Evolutionary conservation across 1,140 invertebrate genomes (phyloP), one percentile per base, ranked within the genome.

Genomic region (Scaptomyza montana): DNA sequence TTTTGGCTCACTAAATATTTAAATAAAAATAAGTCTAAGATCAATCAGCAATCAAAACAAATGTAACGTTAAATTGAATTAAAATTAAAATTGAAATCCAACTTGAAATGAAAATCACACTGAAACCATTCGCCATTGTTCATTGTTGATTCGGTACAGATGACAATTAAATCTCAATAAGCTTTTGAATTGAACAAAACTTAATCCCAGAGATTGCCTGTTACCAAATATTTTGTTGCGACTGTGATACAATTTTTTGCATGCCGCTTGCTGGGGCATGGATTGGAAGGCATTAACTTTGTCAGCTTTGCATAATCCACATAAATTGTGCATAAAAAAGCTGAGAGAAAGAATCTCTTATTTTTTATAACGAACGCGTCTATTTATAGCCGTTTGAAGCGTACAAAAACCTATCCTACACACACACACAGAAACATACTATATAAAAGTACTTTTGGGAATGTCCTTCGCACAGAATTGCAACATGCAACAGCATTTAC

Each of bases 281-380:
- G 28, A 72, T 39, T 60, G 45, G 46, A 41, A 33, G 63, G 41
- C 69, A 72, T 59, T 56, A 60, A 54, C 63, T 60, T 60, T 77
- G 39, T 64, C 66, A 51, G 80, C 78, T 78, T 78, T 87, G 78
- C 82, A 87, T 89, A 82, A 87, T 89, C 84, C 82, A 87, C 86
- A 87, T 73, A 82, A 68, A 78, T 64, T 68, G 68, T 68, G 68
- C 64, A 74, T 68, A 74, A 45, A 82, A 36, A 36, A 7, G 33
- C 30, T 55, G 54, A 46, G n/a, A n/a, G 46, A 51, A 39, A 62
- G 49, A 69, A 72, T 80, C 78, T 69, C 82, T 76, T 82, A 78
- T 72, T 70, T 86, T 81, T 77, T 86, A 70, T 76, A 87, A 89
- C 60, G 77, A 89, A 65, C 59, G 41, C 49, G 3, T 33, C 55